These are phyloP conservation scores for Saccostrea echinata DNA, from an alignment of 1,140 invertebrate genomes.

Conservation along the genomic window DNA sequence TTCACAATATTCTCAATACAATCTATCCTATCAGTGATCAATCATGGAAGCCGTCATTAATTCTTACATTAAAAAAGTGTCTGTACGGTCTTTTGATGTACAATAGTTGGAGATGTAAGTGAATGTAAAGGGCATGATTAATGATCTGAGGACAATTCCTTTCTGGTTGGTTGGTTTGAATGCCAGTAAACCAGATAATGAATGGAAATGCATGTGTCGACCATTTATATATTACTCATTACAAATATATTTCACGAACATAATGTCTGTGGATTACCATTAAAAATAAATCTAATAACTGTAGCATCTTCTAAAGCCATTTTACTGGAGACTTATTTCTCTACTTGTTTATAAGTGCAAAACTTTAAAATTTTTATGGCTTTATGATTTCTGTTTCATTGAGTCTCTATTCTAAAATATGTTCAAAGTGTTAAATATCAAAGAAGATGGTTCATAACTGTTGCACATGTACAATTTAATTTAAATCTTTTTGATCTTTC, in stretches of 20 bases:
- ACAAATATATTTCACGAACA: background rate
- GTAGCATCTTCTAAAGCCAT: no score
- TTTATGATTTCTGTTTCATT: no score
- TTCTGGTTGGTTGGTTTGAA: background rate
- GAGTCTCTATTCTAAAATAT: no score
- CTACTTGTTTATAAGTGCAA: no score
- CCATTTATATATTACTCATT: background rate
- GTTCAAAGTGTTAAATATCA: no score
- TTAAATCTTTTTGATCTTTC: no score
- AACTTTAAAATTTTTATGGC: no score
- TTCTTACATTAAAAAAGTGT: background rate
- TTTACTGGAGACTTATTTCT: no score
- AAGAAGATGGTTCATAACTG: no score
- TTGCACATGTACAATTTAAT: no score
- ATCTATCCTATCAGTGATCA: background rate
- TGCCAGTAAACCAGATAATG: background rate
- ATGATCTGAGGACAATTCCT: background rate
- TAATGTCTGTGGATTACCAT: no score
- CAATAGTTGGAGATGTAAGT: background rate
- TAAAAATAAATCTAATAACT: no score
- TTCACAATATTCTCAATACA: background rate
- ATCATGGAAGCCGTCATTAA: conserved; percentile 43
- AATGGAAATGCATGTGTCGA: background rate
- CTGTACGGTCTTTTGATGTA: background rate
- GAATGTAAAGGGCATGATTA: conserved; percentile 13